These are phyloP conservation scores for Drosophila gunungcola DNA, from an alignment of 1,140 invertebrate genomes.

Conservation along the genomic window DNA sequence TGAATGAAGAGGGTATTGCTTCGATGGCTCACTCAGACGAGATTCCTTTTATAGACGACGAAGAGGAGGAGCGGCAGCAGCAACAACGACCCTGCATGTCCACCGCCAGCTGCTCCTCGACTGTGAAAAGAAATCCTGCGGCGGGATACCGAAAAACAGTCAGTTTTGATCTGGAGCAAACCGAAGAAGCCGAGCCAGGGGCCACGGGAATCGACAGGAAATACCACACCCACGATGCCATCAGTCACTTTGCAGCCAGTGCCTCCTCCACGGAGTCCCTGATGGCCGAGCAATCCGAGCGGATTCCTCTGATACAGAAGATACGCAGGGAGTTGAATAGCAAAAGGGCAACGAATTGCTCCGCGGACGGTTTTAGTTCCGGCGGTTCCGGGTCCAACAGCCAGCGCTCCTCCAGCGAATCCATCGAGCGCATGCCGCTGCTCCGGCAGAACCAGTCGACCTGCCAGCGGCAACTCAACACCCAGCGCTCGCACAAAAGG, in stretches of 20 bases:
- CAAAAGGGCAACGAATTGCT: slow-evolving; percentile 69
- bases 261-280: slow-evolving; percentile 67
- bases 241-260: slow-evolving; percentile 60
- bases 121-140: slow-evolving; percentile 43
- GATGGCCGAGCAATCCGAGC: slow-evolving; percentile 50
- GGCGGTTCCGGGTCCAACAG: slow-evolving; percentile 77
- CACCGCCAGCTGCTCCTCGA: slow-evolving; percentile 23
- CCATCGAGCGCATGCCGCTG: slow-evolving; percentile 77
- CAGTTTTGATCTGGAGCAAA: slow-evolving; percentile 81
- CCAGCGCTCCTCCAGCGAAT: slow-evolving; percentile 78
- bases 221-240: slow-evolving; percentile 80
- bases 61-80: slow-evolving; percentile 64
- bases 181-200: slow-evolving; percentile 2
- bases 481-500: slow-evolving; percentile 76
- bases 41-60: slow-evolving; percentile 84
- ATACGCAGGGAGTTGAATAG: slow-evolving; percentile 76
- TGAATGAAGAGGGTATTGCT: slow-evolving; percentile 82
- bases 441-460: slow-evolving; percentile 57
- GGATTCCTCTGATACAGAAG: slow-evolving; percentile 76
- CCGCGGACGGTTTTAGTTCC: slow-evolving; percentile 61
- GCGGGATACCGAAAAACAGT: slow-evolving; percentile 79
- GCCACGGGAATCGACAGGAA: slow-evolving; percentile 68
- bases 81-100: slow-evolving; percentile 45
- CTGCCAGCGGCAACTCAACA: slow-evolving; percentile 61
- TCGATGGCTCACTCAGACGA: slow-evolving; percentile 75